A percentile compares a stretch with the other conserved stretches of the same genome.
Evolutionary conservation across 2,888 invertebrate species (phyloP).

Genomic region (Pseudanteris insignis): DNA sequence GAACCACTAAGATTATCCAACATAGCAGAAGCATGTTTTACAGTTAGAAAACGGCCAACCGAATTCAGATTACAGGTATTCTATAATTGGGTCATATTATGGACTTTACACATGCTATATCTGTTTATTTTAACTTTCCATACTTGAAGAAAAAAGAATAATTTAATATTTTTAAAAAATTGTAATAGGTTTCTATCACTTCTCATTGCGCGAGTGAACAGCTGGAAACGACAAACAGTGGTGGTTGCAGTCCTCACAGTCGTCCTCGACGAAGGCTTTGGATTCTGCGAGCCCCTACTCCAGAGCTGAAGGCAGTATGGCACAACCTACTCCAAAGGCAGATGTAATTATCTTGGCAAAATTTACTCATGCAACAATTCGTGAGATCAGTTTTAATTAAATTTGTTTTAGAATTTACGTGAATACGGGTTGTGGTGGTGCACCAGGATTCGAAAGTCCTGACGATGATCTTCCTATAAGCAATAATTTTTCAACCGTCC

Average conservation of each 20-base stretch:
- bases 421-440: constrained; percentile 81
- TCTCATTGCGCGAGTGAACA: too few species aligned
- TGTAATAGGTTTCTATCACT: too few species aligned
- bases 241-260: constrained; percentile 64
- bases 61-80: constrained; percentile 81
- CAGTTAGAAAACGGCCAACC: constrained; percentile 85
- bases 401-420: constrained; percentile 77
- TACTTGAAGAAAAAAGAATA: too few species aligned
- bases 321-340: constrained; percentile 87
- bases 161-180: too few species aligned
- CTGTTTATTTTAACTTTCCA: too few species aligned
- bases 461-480: constrained; percentile 69
- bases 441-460: constrained; percentile 80
- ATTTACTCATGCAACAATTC: constrained; percentile 10
- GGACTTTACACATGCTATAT: too few species aligned
- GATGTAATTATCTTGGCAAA: constrained; percentile 74
- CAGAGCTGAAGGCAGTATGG: constrained; percentile 89
- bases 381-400: constrained; percentile 43
- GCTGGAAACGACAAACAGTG: constrained; percentile 50
- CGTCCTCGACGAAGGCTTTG: constrained; percentile 74
- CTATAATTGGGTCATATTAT: too few species aligned
- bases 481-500: constrained; percentile 51
- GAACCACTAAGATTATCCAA: constrained; percentile 82
- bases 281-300: constrained; percentile 81
- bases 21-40: constrained; percentile 85